Base-by-base conservation (phyloP, 2,797 vertebrate genomes). In the Dryobates pubescens region DNA sequence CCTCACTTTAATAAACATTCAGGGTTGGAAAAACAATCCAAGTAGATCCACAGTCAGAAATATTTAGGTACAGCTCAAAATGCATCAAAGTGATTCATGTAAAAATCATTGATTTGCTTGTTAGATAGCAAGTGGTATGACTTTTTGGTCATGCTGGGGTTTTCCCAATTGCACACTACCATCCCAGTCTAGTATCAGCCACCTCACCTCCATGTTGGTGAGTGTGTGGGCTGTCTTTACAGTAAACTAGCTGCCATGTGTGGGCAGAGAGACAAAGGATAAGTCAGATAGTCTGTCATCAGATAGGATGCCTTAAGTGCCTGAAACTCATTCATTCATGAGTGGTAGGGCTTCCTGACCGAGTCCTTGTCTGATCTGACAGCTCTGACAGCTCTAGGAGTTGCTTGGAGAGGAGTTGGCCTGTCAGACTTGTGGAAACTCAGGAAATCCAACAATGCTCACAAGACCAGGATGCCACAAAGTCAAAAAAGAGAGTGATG, bases 301-400 rank as follows among this genome's bases (percentile, higher is more conserved):
- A 90, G 64, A 38, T 71, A 26, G 3, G 62, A 74, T 73, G 71
- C 49, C 75, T 68, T 3, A 18, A 75, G 57, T 49, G 69, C 43
- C 65, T 84, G 61, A 54, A 77, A 87, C 82, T 87, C 82, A 72
- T 30, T 94, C 58, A 82, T 23, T 85, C 9, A 53, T 58, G 82
- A 86, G 56, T 41, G 70, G 30, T 79, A 91, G 76, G 72, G 49
- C 47, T 56, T 56, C 73, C 79, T 75, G 53, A 72, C 13, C 53
- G 62, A 68, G 67, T 17, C 82, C 85, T 56, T 86, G 76, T 57
- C 47, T 78, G 13, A 61, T 63, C 59, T 83, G 92, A 83, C 82
- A 88, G 57, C 81, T 91, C 68, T 61, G 38, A 86, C 91, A 93
- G 45, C 67, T 89, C 82, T 7, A 26, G 86, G 49, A 76, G n/a